Evolutionary conservation across 2,888 invertebrate genomes (phyloP).

Genomic region (Pedicia rivosa): DNA sequence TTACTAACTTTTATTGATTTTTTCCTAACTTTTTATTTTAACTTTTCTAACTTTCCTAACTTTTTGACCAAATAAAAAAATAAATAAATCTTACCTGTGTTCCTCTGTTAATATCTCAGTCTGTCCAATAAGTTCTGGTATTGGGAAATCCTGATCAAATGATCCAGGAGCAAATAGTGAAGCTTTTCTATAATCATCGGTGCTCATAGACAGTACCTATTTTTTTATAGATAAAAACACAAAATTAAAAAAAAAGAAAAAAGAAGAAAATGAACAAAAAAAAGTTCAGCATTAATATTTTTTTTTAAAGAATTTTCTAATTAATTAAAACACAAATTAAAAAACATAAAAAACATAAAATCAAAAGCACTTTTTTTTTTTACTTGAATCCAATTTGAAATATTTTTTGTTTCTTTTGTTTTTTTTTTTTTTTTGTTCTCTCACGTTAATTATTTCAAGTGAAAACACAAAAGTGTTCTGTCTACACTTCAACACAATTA

Average conservation of each 20-base stretch:
- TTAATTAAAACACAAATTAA: background rate
- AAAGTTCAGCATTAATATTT: constrained; percentile 7
- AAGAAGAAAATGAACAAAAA: constrained; percentile 4
- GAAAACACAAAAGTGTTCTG: no score
- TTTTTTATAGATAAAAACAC: constrained; percentile 7
- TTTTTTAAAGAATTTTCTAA: background rate
- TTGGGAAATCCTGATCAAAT: constrained; percentile 69
- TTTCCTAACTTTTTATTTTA: no score
- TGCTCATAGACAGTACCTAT: constrained; percentile 80
- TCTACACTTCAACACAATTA: no score
- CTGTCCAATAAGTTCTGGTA: constrained; percentile 78
- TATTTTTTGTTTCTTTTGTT: no score
- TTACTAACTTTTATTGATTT: no score
- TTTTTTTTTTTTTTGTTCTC: no score
- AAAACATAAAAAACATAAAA: no score
- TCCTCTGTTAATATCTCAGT: constrained; percentile 86
- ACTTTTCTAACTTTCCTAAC: no score
- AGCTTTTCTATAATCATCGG: constrained; percentile 72
- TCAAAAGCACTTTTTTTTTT: no score
- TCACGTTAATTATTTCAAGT: no score
- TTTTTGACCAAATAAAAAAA: no score
- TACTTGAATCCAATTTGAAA: no score
- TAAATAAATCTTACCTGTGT: constrained; percentile 40
- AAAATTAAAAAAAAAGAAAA: constrained; percentile 6
- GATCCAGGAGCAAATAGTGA: constrained; percentile 55